Evolutionary conservation across 2,888 invertebrate species (phyloP), one percentile per base, ranked within the genome.

Genomic region (Drosophila paucipuncta): DNA sequence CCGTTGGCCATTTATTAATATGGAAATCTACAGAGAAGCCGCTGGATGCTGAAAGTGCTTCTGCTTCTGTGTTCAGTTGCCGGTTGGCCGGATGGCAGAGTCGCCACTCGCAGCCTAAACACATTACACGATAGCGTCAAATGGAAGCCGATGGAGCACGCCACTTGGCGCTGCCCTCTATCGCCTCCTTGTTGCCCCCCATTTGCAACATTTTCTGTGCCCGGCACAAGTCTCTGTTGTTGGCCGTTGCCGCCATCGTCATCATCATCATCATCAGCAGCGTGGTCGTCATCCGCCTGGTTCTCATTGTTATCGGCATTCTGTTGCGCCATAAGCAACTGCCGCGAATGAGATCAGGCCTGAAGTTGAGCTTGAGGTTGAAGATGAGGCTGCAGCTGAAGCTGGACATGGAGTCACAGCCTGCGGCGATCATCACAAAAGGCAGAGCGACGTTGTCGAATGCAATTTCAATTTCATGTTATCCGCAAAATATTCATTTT

Each of bases 401-500:
- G 47, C 13, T 37, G 61, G 50, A 37, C 37, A 10, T 43, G 60
- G 22, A 18, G 55, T 31, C n/a, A 31, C 35, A 37, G 49, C 41
- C 52, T 62, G 55, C 68, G 22, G 52, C 58, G 78, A 83, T 79
- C 77, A 79, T 82, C 83, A 80, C 80, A 80, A 80, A 85, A 82
- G 76, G 76, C 76, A 69, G 78, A 77, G 60, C 72, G 37, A 65
- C 63, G 68, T 50, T 73, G 73, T 70, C 77, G 81, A 83, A 84
- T 79, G 91, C 85, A 90, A 84, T 90, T 91, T 91, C 84, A 84
- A 84, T 79, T 90, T 80, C 87, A 88, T 91, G 91, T 91, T 91
- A 91, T 91, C 91, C 89, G 82, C 86, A 87, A 90, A 91, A 92
- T 91, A 92, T 91, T 92, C 91, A 91, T 86, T 92, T 91, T 91